Conservation (phyloP, 2,113 vertebrate genomes). For the Syrrhaptes paradoxus region DNA sequence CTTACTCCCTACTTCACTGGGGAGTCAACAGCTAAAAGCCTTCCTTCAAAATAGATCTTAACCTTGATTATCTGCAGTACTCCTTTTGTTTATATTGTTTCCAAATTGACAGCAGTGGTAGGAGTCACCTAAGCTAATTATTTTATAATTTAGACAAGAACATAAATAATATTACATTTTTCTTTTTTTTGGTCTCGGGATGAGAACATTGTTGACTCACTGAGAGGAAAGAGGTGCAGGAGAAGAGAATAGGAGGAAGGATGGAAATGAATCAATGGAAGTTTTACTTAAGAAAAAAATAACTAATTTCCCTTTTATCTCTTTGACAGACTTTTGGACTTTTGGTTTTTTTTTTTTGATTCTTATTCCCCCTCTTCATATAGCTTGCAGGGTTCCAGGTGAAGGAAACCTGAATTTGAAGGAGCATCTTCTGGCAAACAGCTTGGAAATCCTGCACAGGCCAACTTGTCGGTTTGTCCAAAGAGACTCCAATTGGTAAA, state of each 20-base stretch:
- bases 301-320: neutral
- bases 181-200: neutral
- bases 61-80: neutral
- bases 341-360: neutral
- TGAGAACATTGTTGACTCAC: neutral
- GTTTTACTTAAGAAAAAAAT: neutral
- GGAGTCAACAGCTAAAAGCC: neutral
- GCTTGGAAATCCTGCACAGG: neutral
- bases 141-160: neutral
- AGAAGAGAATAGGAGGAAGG: conserved; percentile 14
- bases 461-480: neutral
- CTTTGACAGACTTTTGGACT: neutral
- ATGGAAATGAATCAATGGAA: conserved; percentile 5
- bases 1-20: neutral
- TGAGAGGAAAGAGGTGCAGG: neutral
- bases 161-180: neutral
- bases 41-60: neutral
- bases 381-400: neutral
- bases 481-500: neutral
- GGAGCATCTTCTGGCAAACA: neutral
- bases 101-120: neutral
- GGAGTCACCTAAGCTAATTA: neutral
- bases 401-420: neutral
- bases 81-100: neutral
- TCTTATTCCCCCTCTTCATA: neutral